Base-by-base conservation (phyloP, 2,797 vertebrate species). In the Hoplostethus atlanticus region DNA sequence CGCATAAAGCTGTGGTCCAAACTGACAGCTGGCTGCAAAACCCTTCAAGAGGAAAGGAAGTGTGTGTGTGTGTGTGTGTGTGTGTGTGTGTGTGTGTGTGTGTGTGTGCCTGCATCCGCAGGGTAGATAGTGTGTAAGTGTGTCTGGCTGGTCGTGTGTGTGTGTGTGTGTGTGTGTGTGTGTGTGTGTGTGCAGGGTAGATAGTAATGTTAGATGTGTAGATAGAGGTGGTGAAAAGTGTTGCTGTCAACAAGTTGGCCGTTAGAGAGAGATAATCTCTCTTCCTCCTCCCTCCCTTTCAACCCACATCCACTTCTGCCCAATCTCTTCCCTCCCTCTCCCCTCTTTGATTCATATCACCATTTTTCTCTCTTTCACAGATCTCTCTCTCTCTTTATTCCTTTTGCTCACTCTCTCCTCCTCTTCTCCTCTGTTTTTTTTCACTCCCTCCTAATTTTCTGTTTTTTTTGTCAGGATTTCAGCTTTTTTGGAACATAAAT, bases 211-310 rank as follows among this genome's bases (percentile, higher is more conserved):
- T 84, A 90, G 84, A 87, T 83, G 68, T 84, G 79, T 73, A 88
- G 88, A 87, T 89, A 81, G 80, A 82, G 82, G 85, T 90, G 86
- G 64, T 87, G 89, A 89, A 89, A 91, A 86, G 87, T 88, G 78
- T 84, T 81, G 81, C 87, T 90, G 87, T 92, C 90, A 90, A 87
- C 89, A 90, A 52, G 84, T 86, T 75, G 46, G 85, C 86, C 89
- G 88, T 90, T 90, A 89, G 84, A 87, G 90, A 81, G 81, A 69
- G 83, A 89, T 87, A 87, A 92, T 90, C 87, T 87, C 76, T 89
- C 86, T 79, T 84, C 87, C 73, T 73, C 68, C 79, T 69, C 73
- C 75, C 71, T 79, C 77, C 59, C 62, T 70, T 60, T 82, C 78
- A 6, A 17, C 71, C 55, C 51, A 65, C 58, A 48, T 73, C 76